A percentile compares a stretch with the other conserved stretches of the same genome.
Evolutionary conservation across 2,797 vertebrate species (phyloP).

Genomic region (Setipinna tenuifilis): DNA sequence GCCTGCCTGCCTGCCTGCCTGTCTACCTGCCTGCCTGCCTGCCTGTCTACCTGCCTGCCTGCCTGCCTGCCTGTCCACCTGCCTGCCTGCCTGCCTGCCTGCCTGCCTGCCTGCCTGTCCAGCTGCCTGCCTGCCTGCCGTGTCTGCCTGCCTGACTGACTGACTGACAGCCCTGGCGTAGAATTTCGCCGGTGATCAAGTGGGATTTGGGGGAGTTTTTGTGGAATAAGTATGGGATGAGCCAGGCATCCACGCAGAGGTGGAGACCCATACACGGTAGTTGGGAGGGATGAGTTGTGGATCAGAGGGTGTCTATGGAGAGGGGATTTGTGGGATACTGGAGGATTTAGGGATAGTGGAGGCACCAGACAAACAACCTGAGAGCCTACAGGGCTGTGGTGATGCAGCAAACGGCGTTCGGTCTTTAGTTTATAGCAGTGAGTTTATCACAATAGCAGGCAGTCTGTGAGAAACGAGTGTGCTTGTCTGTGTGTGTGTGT

Average conservation of each 20-base stretch:
- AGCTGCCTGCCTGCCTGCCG: too few species aligned
- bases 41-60: too few species aligned
- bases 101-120: background rate
- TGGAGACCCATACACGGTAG: background rate
- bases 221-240: background rate
- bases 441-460: background rate
- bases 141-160: too few species aligned
- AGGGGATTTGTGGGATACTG: constrained; percentile 36
- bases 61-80: too few species aligned
- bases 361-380: constrained; percentile 2
- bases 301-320: background rate
- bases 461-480: background rate
- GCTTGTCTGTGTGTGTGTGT: too few species aligned
- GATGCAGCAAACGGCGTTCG: background rate
- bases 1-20: too few species aligned
- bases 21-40: too few species aligned
- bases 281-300: background rate
- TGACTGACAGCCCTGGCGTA: background rate
- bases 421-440: background rate
- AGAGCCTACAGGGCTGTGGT: background rate
- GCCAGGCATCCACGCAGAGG: background rate
- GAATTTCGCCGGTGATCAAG: background rate
- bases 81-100: too few species aligned
- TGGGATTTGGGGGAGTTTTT: background rate
- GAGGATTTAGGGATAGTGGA: constrained; percentile 38